Conservation (phyloP, 2,888 invertebrate species). For the Metalampra italica region DNA sequence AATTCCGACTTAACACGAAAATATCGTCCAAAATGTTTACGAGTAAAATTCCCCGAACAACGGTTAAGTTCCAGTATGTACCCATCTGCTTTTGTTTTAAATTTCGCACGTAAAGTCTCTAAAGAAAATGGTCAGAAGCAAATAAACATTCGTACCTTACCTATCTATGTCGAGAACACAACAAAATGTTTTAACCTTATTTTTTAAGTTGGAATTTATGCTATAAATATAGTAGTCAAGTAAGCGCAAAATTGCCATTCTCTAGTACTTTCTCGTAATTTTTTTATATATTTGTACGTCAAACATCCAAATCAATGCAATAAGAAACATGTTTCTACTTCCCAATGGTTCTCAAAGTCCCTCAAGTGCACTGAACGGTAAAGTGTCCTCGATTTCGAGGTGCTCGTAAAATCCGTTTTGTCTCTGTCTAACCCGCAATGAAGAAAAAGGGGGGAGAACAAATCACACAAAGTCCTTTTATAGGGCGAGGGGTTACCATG, state of each 20-base stretch:
- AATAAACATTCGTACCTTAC: no score
- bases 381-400: slow-evolving; percentile 49
- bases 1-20: slow-evolving; percentile 44
- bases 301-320: slow-evolving; percentile 24
- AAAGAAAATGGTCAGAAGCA: no score
- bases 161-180: no score
- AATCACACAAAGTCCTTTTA: slow-evolving; percentile 26
- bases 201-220: no score
- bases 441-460: slow-evolving; percentile 28
- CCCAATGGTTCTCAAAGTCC: slow-evolving; percentile 33
- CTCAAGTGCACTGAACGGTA: slow-evolving; percentile 48
- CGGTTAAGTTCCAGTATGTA: slow-evolving; percentile 21
- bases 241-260: no score
- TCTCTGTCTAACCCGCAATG: slow-evolving; percentile 23
- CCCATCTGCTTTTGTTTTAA: slow-evolving; percentile 5
- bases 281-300: not conserved
- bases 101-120: no score
- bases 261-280: no score
- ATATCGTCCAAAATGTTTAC: slow-evolving; percentile 33
- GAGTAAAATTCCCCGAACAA: slow-evolving; percentile 29
- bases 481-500: slow-evolving; percentile 13
- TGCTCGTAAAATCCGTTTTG: slow-evolving; percentile 42
- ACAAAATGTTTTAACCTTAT: no score
- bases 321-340: slow-evolving; percentile 24
- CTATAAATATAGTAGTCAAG: no score